Evolutionary conservation across 2,113 vertebrate species (phyloP).

Genomic region (Dunckerocampus dactyliophorus): DNA sequence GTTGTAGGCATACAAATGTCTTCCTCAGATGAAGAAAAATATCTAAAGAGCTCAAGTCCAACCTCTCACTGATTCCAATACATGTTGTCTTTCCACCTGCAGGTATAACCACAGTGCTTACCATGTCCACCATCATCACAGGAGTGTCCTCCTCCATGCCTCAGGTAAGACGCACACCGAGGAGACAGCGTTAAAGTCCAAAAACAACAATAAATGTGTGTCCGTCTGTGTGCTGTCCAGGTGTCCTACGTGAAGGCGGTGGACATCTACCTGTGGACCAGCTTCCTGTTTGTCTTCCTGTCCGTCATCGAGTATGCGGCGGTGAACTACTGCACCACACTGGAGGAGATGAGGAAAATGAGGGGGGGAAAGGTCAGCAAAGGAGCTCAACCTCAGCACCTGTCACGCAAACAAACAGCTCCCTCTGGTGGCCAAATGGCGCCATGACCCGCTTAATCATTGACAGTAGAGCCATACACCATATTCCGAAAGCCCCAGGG

Average conservation of each 20-base stretch:
- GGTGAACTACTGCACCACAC: slow-evolving; percentile 88
- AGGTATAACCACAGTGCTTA: slow-evolving; percentile 89
- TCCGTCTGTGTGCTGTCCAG: slow-evolving; percentile 28
- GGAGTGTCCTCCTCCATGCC: slow-evolving; percentile 88
- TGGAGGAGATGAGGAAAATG: slow-evolving; percentile 80
- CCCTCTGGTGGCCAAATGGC: slow-evolving; percentile 39
- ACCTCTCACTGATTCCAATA: neutral
- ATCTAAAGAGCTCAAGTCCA: too few relatives aligned
- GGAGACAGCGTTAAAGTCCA: too few relatives aligned
- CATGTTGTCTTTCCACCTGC: slow-evolving; percentile 19
- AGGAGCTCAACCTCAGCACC: neutral
- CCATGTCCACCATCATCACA: slow-evolving; percentile 90
- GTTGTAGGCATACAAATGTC: too few relatives aligned
- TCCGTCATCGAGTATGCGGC: slow-evolving; percentile 88
- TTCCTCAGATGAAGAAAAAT: too few relatives aligned
- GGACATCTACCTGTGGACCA: slow-evolving; percentile 89
- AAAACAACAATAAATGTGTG: neutral
- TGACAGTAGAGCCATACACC: neutral
- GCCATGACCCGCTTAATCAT: neutral
- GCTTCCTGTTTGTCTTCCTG: slow-evolving; percentile 90
- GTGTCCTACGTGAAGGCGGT: slow-evolving; percentile 92
- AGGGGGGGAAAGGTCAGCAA: slow-evolving; percentile 55
- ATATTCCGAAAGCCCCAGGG: too few relatives aligned
- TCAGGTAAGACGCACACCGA: slow-evolving; percentile 58
- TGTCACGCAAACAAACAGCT: neutral